Percentiles rank a stretch among this genome's conserved stretches.
Conservation (phyloP, 2,888 invertebrate species). For the Physocephala rufipes region DNA sequence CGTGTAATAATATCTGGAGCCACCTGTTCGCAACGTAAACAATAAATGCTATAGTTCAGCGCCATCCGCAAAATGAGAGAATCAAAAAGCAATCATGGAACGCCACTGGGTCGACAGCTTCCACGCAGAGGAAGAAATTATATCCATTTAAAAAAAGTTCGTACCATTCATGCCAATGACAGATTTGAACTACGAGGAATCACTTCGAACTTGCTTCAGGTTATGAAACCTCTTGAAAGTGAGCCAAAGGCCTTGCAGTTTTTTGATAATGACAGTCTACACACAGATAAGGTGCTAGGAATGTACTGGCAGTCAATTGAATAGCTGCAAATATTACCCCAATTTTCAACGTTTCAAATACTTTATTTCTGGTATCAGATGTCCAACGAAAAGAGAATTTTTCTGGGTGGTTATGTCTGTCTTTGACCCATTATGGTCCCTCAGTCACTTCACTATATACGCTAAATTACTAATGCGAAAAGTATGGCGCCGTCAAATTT, state of each 20-base stretch:
- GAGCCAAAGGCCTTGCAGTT: neutral
- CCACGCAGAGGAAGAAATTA: neutral
- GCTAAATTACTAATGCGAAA: slow-evolving; percentile 15
- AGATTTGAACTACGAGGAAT: slow-evolving; percentile 37
- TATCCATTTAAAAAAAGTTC: slow-evolving; percentile 23
- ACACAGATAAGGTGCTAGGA: slow-evolving; percentile 43
- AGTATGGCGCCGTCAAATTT: too few species aligned
- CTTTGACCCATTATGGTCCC: slow-evolving; percentile 36
- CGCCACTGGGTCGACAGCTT: slow-evolving; percentile 37
- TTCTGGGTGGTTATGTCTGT: slow-evolving; percentile 35
- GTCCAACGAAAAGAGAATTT: slow-evolving; percentile 30
- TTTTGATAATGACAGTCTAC: neutral
- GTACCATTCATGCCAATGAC: slow-evolving; percentile 31
- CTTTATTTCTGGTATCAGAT: slow-evolving; percentile 23
- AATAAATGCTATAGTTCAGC: too few species aligned
- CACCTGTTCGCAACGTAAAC: too few species aligned
- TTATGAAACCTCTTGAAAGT: neutral
- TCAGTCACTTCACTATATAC: slow-evolving; percentile 25
- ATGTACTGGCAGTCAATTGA: slow-evolving; percentile 43
- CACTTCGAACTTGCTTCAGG: slow-evolving; percentile 28
- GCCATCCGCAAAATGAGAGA: neutral
- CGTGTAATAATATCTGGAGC: slow-evolving; percentile 22
- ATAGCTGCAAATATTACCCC: slow-evolving; percentile 38
- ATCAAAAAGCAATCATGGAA: slow-evolving; percentile 28
- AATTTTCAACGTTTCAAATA: slow-evolving; percentile 34